Percentiles rank a stretch among this genome's conserved stretches.
These are phyloP conservation scores for Zaprionus obscuricornis DNA, from an alignment of 2,888 invertebrate species.

Conservation along the genomic window DNA sequence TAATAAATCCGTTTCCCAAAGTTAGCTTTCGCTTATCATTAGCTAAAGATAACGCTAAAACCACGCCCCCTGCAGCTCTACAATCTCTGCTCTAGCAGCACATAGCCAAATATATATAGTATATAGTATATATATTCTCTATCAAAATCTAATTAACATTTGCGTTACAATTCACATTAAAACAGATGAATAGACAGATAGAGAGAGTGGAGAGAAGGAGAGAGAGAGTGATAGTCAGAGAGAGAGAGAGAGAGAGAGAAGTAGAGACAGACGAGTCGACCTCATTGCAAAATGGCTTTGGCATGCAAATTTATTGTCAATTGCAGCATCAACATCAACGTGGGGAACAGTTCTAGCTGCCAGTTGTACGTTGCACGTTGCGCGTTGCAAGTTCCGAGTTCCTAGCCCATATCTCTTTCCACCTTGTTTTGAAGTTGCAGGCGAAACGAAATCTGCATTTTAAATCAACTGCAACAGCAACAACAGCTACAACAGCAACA, in stretches of 20 bases:
- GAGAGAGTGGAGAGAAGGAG: too few relatives aligned
- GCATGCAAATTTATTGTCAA: conserved; percentile 57
- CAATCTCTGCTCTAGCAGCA: conserved; percentile 14
- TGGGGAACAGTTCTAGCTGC: conserved; percentile 15
- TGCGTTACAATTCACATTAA: conserved; percentile 65
- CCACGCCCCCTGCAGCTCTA: not conserved
- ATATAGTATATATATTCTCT: not conserved
- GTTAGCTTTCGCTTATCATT: conserved; percentile 15
- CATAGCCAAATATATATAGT: too few relatives aligned
- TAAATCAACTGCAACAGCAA: conserved; percentile 52
- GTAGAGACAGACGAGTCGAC: conserved; percentile 23
- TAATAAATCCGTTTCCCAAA: conserved; percentile 42
- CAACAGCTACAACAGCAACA: conserved; percentile 18
- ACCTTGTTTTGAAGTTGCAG: conserved; percentile 42
- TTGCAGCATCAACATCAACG: conserved; percentile 17
- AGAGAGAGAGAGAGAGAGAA: not conserved
- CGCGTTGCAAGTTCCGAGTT: conserved; percentile 20
- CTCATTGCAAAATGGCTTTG: conserved; percentile 54
- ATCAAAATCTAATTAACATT: conserved; percentile 67
- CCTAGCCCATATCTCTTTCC: conserved; percentile 46
- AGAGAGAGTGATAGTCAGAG: not conserved
- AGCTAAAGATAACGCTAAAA: too few relatives aligned
- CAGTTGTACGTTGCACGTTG: conserved; percentile 14
- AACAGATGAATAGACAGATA: too few relatives aligned
- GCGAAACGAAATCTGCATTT: conserved; percentile 67